A percentile compares a stretch with the other conserved stretches of the same genome.
Conservation (phyloP, 2,113 vertebrate genomes). For the Platycercus adscitus region DNA sequence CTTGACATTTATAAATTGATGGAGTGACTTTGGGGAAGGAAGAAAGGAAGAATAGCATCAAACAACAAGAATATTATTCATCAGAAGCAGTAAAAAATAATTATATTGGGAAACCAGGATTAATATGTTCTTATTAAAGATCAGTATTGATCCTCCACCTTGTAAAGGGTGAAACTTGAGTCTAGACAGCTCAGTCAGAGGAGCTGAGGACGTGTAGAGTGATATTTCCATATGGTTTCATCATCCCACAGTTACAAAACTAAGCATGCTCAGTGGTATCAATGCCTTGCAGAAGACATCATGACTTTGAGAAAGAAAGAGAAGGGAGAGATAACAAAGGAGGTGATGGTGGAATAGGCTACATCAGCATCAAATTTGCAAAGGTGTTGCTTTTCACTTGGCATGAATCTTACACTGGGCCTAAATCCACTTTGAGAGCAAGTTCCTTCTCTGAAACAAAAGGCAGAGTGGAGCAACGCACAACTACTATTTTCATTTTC, state of each 20-base stretch:
- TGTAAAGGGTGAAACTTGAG: neutral
- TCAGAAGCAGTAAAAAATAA: neutral
- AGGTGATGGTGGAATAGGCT: neutral
- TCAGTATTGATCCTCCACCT: neutral
- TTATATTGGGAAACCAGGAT: neutral
- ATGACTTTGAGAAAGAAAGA: neutral
- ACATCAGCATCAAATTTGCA: neutral
- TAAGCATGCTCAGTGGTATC: neutral
- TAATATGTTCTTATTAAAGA: neutral
- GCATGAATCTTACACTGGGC: neutral
- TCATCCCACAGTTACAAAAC: neutral
- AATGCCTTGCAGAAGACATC: neutral
- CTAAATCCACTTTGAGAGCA: neutral
- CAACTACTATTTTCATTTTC: neutral
- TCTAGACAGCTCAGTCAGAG: neutral
- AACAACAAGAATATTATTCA: neutral
- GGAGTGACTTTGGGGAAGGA: neutral
- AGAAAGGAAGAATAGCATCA: neutral
- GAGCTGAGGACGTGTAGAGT: neutral
- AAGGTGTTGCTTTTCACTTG: neutral
- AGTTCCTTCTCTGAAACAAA: neutral
- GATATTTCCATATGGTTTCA: neutral
- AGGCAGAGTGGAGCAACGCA: neutral
- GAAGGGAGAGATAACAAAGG: neutral
- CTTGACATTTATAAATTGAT: neutral